Evolutionary conservation across 2,113 vertebrate genomes (phyloP).

Genomic region (Nettapus auritus): DNA sequence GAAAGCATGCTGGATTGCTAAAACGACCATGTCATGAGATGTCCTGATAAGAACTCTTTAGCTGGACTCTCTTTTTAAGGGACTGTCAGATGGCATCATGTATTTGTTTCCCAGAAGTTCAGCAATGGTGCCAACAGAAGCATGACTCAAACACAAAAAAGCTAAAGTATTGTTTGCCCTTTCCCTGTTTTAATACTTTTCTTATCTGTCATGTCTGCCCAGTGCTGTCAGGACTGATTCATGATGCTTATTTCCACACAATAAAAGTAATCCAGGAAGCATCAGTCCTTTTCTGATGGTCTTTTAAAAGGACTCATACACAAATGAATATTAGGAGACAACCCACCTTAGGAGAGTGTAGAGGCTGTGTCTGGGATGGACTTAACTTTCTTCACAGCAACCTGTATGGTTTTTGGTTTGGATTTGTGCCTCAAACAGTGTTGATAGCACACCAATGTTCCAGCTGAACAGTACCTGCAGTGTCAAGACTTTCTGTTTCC

Average conservation of each 20-base stretch:
- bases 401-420: background rate
- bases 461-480: background rate
- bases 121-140: background rate
- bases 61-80: fast-evolving
- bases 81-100: background rate
- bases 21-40: background rate
- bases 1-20: background rate
- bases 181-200: background rate
- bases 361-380: background rate
- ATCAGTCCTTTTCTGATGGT: background rate
- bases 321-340: background rate
- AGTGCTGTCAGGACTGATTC: background rate
- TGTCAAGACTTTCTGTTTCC: background rate
- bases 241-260: background rate
- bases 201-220: background rate
- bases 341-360: background rate
- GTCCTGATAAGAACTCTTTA: background rate
- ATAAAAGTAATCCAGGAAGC: background rate
- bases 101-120: background rate
- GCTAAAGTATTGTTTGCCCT: background rate
- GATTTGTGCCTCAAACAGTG: background rate
- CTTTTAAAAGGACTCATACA: background rate
- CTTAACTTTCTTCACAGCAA: background rate
- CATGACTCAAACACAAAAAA: background rate
- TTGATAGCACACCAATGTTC: background rate